Base-by-base conservation (phyloP, 2,113 vertebrate species). In the Eolophus roseicapilla region DNA sequence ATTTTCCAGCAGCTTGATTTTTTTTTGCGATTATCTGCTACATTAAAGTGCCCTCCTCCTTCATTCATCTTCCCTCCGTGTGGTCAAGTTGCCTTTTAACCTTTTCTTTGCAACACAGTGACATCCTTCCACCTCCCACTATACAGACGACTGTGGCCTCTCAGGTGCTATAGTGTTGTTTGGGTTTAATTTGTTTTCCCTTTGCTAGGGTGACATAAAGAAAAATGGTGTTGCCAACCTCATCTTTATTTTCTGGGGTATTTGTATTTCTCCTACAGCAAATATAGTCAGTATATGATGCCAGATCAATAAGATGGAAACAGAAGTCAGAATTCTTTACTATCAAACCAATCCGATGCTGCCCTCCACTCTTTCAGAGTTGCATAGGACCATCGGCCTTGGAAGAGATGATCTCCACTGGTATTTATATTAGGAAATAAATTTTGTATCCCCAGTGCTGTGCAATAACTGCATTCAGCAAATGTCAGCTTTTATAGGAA, bases 11-110 rank as follows among this genome's bases (percentile, higher is more conserved):
- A 94, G 81, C 53, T 65, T 68, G 49, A 5, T 84, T 65, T 49
- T 93, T 89, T 95, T 53, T 55, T 64, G 59, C 43, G 78, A 71
- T 74, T 90, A 88, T 81, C 82, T 87, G 19, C 87, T 64, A 81
- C 29, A 78, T 52, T 79, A 60, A 86, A 81, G 21, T 52, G 33
- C 28, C 37, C 39, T 68, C 20, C 44, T 74, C 75, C 25, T 79
- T 68, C 53, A 75, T 86, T 88, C 86, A 35, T 69, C 74, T 92
- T 75, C 82, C 25, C 43, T 50, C 64, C 24, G 37, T 15, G 50
- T 27, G 71, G 73, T 73, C 52, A 88, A 62, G 73, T 25, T 89
- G 74, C 49, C 52, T 85, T 84, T 84, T 69, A 84, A 87, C 70
- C 63, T 82, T 69, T 73, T 41, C 57, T 75, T 91, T 73, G 62